Percentiles rank a stretch among this genome's conserved stretches.
These are phyloP conservation scores for Drosophila carrolli DNA, from an alignment of 1,140 invertebrate species.

Conservation along the genomic window DNA sequence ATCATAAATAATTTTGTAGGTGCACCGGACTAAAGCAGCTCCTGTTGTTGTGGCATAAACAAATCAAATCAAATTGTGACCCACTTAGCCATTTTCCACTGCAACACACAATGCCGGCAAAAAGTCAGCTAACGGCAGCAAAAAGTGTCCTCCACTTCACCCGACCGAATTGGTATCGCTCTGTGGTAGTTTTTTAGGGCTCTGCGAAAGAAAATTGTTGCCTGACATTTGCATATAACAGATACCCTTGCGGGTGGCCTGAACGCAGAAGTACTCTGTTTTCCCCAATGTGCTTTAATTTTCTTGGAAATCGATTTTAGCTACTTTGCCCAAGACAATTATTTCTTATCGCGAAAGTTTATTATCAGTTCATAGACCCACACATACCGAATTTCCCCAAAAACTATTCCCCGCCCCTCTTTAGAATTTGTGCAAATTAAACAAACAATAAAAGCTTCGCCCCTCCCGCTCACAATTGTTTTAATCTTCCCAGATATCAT, in stretches of 20 bases:
- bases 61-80: slow-evolving; percentile 76
- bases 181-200: slow-evolving; percentile 6
- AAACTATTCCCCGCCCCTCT: slow-evolving; percentile 1
- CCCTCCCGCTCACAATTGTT: background rate
- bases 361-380: slow-evolving; percentile 36
- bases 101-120: slow-evolving; percentile 20
- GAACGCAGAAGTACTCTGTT: background rate
- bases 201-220: slow-evolving; percentile 12
- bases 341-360: slow-evolving; percentile 19
- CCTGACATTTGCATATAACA: slow-evolving; percentile 57
- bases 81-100: slow-evolving; percentile 57
- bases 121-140: slow-evolving; percentile 22
- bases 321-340: background rate
- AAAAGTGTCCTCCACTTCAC: slow-evolving; percentile 35
- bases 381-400: background rate
- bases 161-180: slow-evolving; percentile 8
- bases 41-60: slow-evolving; percentile 64
- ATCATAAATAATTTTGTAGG: slow-evolving; percentile 12
- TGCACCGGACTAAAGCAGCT: slow-evolving; percentile 1
- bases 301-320: slow-evolving; percentile 33
- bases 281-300: background rate
- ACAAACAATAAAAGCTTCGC: slow-evolving; percentile 8
- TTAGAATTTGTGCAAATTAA: slow-evolving; percentile 3
- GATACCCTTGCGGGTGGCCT: background rate
- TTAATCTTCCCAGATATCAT: slow-evolving; percentile 9